These are phyloP conservation scores for Tilapia sparmanii DNA, from an alignment of 2,113 vertebrate species.

Conservation along the genomic window DNA sequence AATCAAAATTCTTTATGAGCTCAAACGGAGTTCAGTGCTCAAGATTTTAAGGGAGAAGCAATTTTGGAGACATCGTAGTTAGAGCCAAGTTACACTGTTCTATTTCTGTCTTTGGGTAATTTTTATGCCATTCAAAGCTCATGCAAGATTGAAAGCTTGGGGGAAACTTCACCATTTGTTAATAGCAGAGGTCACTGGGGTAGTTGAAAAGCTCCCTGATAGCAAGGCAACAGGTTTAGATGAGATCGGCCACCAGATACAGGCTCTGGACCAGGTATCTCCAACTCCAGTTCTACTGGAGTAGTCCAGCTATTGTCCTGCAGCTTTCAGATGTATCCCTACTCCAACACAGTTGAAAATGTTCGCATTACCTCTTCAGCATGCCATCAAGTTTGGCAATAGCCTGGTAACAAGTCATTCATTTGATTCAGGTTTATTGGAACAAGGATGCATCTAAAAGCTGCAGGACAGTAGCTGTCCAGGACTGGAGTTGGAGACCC, in stretches of 20 bases:
- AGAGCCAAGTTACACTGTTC: background rate
- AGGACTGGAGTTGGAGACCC: background rate
- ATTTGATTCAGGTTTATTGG: background rate
- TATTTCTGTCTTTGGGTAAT: background rate
- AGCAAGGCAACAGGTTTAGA: background rate
- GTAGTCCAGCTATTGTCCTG: background rate
- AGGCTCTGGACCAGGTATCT: fast-evolving
- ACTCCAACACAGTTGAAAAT: background rate
- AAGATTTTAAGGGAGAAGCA: background rate
- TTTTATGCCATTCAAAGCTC: background rate
- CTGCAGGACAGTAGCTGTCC: background rate
- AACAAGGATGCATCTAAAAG: background rate
- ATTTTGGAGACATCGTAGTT: background rate
- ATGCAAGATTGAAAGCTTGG: fast-evolving
- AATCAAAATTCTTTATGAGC: background rate
- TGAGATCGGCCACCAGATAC: fast-evolving
- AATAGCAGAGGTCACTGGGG: background rate
- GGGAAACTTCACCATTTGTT: background rate
- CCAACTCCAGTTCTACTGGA: background rate
- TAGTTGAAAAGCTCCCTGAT: background rate
- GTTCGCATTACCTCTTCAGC: fast-evolving
- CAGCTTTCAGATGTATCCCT: background rate
- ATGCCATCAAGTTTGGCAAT: background rate
- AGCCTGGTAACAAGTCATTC: background rate
- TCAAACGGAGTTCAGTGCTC: background rate